A percentile compares a stretch with the other conserved stretches of the same genome.
Evolutionary conservation across 2,113 vertebrate species (phyloP).

Genomic region (Cyphomyrus plagiostoma): DNA sequence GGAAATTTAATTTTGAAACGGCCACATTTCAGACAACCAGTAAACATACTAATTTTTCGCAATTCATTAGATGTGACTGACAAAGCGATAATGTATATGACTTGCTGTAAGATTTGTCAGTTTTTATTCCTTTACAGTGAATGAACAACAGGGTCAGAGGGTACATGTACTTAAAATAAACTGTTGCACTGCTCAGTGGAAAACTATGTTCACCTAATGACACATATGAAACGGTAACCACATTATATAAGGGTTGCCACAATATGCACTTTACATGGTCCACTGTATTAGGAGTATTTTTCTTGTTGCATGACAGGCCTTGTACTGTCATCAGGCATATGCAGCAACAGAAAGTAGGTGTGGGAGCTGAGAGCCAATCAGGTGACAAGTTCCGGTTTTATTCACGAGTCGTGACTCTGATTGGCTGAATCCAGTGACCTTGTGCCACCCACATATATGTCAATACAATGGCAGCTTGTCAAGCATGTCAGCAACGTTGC

Average conservation of each 20-base stretch:
- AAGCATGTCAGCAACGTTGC: not conserved
- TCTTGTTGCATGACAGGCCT: not conserved
- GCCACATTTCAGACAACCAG: not conserved
- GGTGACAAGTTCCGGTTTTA: conserved; percentile 10
- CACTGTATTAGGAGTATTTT: not conserved
- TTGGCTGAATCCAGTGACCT: conserved; percentile 25
- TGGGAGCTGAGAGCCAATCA: conserved; percentile 9
- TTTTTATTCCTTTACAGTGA: not conserved
- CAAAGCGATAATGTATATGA: not conserved
- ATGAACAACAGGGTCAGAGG: not conserved
- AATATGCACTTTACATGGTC: not conserved
- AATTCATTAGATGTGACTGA: not conserved
- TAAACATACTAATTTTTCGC: not conserved
- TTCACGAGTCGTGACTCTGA: conserved; percentile 14
- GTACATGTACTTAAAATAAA: not conserved
- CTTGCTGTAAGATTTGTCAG: not conserved
- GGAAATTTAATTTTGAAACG: not conserved
- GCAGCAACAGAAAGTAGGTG: not conserved
- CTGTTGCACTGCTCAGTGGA: not conserved
- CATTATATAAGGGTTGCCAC: not conserved
- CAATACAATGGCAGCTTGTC: not conserved
- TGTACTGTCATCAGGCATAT: not conserved
- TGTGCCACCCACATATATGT: conserved; percentile 10
- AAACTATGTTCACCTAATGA: not conserved
- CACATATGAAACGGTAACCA: not conserved